Conservation (phyloP, 2,113 vertebrate genomes). For the Xenus cinereus region DNA sequence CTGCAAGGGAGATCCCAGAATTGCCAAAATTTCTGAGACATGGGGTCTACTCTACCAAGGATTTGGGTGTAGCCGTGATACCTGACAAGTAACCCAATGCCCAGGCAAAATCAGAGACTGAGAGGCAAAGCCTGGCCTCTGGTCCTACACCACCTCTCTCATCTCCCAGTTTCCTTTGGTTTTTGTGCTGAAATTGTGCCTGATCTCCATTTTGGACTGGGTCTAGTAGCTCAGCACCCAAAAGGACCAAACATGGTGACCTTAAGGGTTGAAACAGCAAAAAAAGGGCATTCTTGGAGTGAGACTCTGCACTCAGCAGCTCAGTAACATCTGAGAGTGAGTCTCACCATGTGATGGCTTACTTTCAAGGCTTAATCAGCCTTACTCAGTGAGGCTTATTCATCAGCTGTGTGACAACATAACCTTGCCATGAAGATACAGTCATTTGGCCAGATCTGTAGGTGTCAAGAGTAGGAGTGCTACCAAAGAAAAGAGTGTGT, state of each 20-base stretch:
- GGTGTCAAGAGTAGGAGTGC: not conserved
- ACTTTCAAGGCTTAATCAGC: not conserved
- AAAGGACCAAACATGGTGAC: not conserved
- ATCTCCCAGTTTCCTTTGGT: not conserved
- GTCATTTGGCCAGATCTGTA: not conserved
- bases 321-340: not conserved
- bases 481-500: not conserved
- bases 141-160: not conserved
- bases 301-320: not conserved
- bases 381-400: not conserved
- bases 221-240: not conserved
- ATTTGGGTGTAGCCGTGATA: not conserved
- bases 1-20: not conserved
- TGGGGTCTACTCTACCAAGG: not conserved
- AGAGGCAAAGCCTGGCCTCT: not conserved
- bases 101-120: not conserved
- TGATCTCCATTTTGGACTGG: not conserved
- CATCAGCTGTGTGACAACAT: not conserved
- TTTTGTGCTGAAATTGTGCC: not conserved
- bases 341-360: not conserved
- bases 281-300: not conserved
- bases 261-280: accelerated
- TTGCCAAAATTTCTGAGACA: not conserved
- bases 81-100: accelerated
- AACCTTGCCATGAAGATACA: not conserved